Percentiles rank a stretch among this genome's conserved stretches.
Conservation (phyloP, 1,140 invertebrate genomes). For the Eupeodes corollae region DNA sequence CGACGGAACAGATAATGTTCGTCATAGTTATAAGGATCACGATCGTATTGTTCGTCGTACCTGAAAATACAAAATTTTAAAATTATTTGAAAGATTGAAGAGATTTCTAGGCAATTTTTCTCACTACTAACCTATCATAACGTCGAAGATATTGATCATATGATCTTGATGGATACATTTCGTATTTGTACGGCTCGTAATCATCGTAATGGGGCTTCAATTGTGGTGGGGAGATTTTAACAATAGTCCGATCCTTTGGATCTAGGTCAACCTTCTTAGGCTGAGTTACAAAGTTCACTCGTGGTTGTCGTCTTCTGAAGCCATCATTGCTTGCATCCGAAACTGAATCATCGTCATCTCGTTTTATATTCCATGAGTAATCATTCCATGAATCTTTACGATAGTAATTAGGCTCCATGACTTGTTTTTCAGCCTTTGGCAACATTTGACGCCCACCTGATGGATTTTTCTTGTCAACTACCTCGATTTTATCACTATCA, state of each 20-base stretch:
- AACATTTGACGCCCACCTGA: neutral
- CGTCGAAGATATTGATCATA: constrained; percentile 32
- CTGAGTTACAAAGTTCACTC: constrained; percentile 17
- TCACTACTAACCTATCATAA: constrained; percentile 23
- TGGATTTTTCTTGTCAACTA: neutral
- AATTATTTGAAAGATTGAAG: neutral
- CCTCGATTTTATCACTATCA: constrained; percentile 5
- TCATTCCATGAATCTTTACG: neutral
- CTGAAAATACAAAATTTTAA: constrained; percentile 8
- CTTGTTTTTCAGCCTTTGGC: constrained; percentile 11
- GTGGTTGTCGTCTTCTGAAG: constrained; percentile 10
- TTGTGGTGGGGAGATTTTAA: constrained; percentile 6
- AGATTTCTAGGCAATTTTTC: neutral
- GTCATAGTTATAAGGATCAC: constrained; percentile 30
- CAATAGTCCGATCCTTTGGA: constrained; percentile 4
- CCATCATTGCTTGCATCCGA: constrained; percentile 12
- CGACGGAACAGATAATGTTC: constrained; percentile 31
- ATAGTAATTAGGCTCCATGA: constrained; percentile 12
- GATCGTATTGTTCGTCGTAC: constrained; percentile 30
- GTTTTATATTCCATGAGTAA: neutral
- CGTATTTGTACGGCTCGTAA: constrained; percentile 5
- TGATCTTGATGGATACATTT: constrained; percentile 28
- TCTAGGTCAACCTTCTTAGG: constrained; percentile 7
- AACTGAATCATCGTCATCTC: constrained; percentile 8
- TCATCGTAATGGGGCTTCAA: neutral